Base-by-base conservation (phyloP, 1,140 invertebrate genomes). In the Trachymyrmex cornetzi region DNA sequence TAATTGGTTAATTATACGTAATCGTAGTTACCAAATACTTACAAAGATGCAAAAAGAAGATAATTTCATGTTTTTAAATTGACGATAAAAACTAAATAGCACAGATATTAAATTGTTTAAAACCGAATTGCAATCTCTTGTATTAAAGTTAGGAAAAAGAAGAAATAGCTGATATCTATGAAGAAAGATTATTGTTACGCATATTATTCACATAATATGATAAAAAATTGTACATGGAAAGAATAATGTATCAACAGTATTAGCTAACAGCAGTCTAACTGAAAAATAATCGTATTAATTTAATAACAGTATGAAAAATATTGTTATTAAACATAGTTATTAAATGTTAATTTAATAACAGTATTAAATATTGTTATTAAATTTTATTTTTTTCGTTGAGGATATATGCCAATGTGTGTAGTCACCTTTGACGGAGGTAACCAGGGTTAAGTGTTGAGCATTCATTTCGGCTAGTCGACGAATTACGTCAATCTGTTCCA, bases 401-500 rank as follows among this genome's bases (percentile, higher is more conserved):
- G 0, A 30, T 50, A 9, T 44, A 22, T 12, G 6, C 11, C 44
- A 74, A 1, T 63, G n/a, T 71, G 57, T 30, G 19, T 48, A 84
- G 91, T 94, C 93, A 97, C 97, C 97, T 93, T 96, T 95, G 61
- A 97, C 96, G 61, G 96, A 96, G 59, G 96, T 96, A 66, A 96
- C 97, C 77, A 97, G 95, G 86, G 95, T 94, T 87, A 97, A 96
- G 77, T 96, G 94, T 88, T 96, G 95, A 79, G 96, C 96, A 93
- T 97, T 97, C 94, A 96, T 96, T 84, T 95, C 95, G 27, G 98
- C 97, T 61, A 98, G 96, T 93, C 98, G 96, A 91, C 97, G 96
- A 91, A 98, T 98, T 44, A 98, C 96, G 94, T 98, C 98, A 89
- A 98, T 97, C 94, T 98, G 98, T 93, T 98, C 98, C 90, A 98